Evolutionary conservation across 2,888 invertebrate species (phyloP).

Genomic region (Torymus tubicola): DNA sequence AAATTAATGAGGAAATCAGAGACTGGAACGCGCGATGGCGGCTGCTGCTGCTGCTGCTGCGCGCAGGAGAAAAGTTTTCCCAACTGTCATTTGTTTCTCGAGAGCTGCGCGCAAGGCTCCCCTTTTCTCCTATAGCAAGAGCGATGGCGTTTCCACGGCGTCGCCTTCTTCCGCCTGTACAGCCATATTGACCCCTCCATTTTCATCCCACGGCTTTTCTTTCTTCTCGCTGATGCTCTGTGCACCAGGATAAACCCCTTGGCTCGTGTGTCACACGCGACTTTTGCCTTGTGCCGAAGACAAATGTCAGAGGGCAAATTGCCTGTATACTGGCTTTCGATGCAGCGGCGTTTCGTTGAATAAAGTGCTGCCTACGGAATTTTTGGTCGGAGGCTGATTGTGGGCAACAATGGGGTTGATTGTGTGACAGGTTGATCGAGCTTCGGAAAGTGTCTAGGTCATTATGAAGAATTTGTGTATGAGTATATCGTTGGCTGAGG

Average conservation of each 20-base stretch:
- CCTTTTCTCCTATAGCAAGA: constrained; percentile 31
- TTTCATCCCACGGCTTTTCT: constrained; percentile 10
- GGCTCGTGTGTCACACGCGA: constrained; percentile 18
- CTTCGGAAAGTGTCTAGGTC: constrained; percentile 6
- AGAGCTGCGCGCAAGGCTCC: constrained; percentile 16
- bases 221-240: not conserved
- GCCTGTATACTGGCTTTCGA: constrained; percentile 4
- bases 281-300: constrained; percentile 28
- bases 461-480: constrained; percentile 1
- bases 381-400: constrained; percentile 4
- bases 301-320: constrained; percentile 11
- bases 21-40: constrained; percentile 62
- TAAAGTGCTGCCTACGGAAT: constrained; percentile 7
- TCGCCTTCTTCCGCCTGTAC: constrained; percentile 17
- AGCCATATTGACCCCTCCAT: constrained; percentile 20
- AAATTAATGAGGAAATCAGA: constrained; percentile 73
- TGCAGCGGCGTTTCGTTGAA: constrained; percentile 5
- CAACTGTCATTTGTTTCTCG: constrained; percentile 68
- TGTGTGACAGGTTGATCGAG: constrained; percentile 15
- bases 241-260: not conserved
- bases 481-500: too few relatives aligned
- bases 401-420: constrained; percentile 17
- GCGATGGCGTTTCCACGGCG: constrained; percentile 43
- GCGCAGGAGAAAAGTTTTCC: constrained; percentile 64
- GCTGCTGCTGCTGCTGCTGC: constrained; percentile 40